Conservation (phyloP, 2,797 vertebrate genomes). For the Malurus splendens region DNA sequence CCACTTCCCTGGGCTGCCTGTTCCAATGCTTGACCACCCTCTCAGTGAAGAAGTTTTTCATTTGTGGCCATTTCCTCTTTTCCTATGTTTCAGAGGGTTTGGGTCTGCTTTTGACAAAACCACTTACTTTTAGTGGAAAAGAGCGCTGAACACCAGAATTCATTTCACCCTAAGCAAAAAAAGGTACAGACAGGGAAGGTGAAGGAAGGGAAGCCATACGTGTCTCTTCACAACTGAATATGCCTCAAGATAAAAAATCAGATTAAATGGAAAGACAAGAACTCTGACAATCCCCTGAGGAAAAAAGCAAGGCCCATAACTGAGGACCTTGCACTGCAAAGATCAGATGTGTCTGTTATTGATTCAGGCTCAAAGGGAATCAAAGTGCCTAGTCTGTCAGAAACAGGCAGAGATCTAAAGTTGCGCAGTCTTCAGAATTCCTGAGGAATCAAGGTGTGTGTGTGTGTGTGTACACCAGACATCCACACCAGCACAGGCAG, state of each 20-base stretch:
- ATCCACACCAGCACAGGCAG: background rate
- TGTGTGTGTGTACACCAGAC: background rate
- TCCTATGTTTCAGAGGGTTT: background rate
- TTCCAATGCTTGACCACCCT: accelerated
- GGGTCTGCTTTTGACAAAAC: background rate
- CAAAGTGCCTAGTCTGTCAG: background rate
- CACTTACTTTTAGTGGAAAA: background rate
- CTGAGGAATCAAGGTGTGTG: background rate
- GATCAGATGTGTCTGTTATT: background rate
- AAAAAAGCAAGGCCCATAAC: background rate
- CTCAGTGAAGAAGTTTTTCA: background rate
- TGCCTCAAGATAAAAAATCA: background rate
- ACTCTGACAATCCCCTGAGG: background rate
- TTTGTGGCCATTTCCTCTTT: background rate
- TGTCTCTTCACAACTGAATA: background rate
- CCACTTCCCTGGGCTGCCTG: background rate
- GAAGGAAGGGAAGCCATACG: background rate
- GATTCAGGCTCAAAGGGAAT: background rate
- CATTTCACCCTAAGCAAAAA: background rate
- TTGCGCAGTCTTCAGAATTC: background rate
- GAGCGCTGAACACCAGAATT: background rate
- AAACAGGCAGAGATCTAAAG: background rate
- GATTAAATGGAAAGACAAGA: background rate
- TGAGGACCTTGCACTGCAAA: background rate
- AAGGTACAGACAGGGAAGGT: background rate